Base-by-base conservation (phyloP, 1,140 invertebrate genomes). In the Saxidomus purpurata region DNA sequence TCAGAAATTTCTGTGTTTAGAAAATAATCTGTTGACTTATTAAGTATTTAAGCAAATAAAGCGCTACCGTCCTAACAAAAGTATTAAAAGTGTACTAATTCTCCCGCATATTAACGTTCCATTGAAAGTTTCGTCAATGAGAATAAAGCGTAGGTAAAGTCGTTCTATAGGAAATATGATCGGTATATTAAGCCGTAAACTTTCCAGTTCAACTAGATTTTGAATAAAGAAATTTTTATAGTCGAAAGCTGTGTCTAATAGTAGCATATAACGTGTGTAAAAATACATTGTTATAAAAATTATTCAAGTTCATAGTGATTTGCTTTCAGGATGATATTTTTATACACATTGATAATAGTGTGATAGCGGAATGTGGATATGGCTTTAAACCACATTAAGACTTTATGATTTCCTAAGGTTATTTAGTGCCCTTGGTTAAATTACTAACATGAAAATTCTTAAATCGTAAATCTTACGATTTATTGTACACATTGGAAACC, bases 41-140 rank as follows among this genome's bases (percentile, higher is more conserved):
- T 76, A 47, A 76, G 71, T 49, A 76, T 79, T 79, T 79, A 79
- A 79, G 76, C 49, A 52, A 79, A 79, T 79, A 79, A 79, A 3
- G 11, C 22, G 34, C 67, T 71, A 71, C 67, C 36, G 67, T 36
- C 28, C 36, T 71, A 38, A 17, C 67, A 40, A 8, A 6, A 38
- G 28, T 71, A 71, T 71, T 71, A 38, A 43, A 59, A 71, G 67
- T 71, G 28, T 28, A 28, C 34, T 71, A 38, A 67, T 67, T 17
- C 67, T 36, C 17, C 22, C 13, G 15, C 67, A 71, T 28, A 38
- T 71, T 71, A 71, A 71, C 67, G 28, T 71, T 71, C 9, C 67
- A 71, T 38, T 71, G 67, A 28, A 71, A 71, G 17, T 28, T 38
- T 71, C 67, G 2, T 71, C 67, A 71, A 38, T 71, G 67, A 71